These are phyloP conservation scores for Acleris cristana DNA, from an alignment of 2,888 invertebrate genomes.

Conservation along the genomic window DNA sequence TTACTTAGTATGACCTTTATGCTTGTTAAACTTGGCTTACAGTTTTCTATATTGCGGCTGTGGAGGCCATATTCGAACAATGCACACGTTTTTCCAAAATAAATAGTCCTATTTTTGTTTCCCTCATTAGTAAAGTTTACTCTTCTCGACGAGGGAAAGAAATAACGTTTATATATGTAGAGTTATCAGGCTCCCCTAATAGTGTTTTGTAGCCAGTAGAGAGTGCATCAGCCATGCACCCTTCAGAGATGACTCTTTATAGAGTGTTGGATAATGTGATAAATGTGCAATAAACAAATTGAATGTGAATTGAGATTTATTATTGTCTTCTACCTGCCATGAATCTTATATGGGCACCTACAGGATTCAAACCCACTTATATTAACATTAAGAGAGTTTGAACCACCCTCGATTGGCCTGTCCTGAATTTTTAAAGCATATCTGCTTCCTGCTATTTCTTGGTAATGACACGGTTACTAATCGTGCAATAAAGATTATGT, in stretches of 20 bases:
- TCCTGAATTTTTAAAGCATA: too few relatives aligned
- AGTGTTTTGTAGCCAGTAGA: constrained; percentile 43
- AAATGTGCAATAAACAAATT: constrained; percentile 64
- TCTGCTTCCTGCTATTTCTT: too few relatives aligned
- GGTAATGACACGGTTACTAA: too few relatives aligned
- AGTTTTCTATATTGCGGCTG: too few relatives aligned
- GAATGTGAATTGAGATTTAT: constrained; percentile 70
- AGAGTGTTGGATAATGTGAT: constrained; percentile 61
- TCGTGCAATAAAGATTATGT: too few relatives aligned
- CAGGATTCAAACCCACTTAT: not conserved
- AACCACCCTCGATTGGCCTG: not conserved
- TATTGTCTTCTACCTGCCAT: constrained; percentile 33
- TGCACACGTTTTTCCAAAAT: constrained; percentile 8
- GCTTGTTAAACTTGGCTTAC: too few relatives aligned
- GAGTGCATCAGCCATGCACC: constrained; percentile 75
- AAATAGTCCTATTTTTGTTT: constrained; percentile 38
- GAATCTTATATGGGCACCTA: not conserved
- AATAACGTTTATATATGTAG: constrained; percentile 54
- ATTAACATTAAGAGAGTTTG: not conserved
- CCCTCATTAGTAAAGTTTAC: constrained; percentile 50
- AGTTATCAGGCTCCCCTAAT: constrained; percentile 52
- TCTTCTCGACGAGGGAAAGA: constrained; percentile 46
- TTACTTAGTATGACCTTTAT: too few relatives aligned
- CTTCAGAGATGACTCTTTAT: constrained; percentile 58
- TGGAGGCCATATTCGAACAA: constrained; percentile 1